phyloP scores from a whole-genome alignment of 2,113 vertebrate species.

The Calidris pygmaea region DNA sequence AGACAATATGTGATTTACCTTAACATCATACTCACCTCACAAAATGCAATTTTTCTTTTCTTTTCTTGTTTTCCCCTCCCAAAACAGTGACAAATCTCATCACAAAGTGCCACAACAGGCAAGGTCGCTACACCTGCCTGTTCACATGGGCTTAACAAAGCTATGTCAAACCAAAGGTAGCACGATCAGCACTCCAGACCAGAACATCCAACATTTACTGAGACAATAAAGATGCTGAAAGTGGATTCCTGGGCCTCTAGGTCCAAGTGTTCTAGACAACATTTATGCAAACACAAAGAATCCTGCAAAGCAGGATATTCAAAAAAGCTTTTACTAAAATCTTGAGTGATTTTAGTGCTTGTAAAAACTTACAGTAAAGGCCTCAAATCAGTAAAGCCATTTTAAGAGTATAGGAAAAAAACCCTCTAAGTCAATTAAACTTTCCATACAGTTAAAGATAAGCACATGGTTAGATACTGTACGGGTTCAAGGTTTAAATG shows the following conservation, averaged over 20 bases:
- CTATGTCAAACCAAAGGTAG: background rate
- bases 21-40: background rate
- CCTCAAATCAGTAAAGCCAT: background rate
- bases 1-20: background rate
- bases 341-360: background rate
- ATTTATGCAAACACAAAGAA: background rate
- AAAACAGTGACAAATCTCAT: background rate
- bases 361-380: background rate
- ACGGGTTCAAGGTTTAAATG: background rate
- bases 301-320: background rate
- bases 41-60: rapidly evolving
- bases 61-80: background rate
- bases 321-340: background rate
- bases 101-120: rapidly evolving
- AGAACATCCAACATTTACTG: background rate
- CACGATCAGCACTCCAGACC: background rate
- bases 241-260: background rate
- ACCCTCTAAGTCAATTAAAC: background rate
- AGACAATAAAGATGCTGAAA: background rate
- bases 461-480: background rate
- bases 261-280: background rate
- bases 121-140: rapidly evolving
- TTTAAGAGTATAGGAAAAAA: background rate
- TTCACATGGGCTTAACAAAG: rapidly evolving
- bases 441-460: background rate